Evolutionary conservation across 2,113 vertebrate genomes (phyloP).

Genomic region (Nannospalax galili): DNA sequence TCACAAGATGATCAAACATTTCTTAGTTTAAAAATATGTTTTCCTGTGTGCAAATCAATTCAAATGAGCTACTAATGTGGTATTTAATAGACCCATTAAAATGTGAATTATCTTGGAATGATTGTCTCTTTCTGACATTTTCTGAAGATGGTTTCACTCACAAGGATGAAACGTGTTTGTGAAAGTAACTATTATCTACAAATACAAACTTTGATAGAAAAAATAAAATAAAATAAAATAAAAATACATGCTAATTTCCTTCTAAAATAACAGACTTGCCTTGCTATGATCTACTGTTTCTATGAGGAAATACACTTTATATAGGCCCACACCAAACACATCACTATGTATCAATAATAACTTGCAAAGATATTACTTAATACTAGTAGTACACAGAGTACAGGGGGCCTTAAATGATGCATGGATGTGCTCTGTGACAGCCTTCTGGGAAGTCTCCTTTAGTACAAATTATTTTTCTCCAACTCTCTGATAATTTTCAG

Average conservation of each 20-base stretch:
- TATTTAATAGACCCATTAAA: conserved; percentile 35
- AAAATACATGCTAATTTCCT: background rate
- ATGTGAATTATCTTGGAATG: conserved; percentile 54
- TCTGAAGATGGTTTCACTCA: background rate
- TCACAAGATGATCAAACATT: background rate
- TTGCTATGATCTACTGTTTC: conserved; percentile 4
- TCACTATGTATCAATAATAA: background rate
- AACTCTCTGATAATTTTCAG: background rate
- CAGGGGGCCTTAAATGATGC: background rate
- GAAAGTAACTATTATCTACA: conserved; percentile 2
- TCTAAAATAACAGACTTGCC: background rate
- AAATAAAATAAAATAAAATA: background rate
- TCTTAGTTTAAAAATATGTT: conserved; percentile 47
- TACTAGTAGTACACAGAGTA: background rate
- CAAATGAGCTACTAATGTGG: conserved; percentile 51
- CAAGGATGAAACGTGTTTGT: conserved; percentile 8
- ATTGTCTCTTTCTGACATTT: conserved; percentile 47
- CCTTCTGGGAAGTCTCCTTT: background rate
- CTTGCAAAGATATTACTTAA: background rate
- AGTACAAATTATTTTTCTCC: background rate
- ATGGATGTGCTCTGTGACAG: background rate
- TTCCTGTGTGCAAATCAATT: conserved; percentile 46
- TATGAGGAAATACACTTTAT: background rate
- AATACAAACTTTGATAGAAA: background rate
- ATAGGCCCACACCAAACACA: background rate